Percentiles rank a stretch among this genome's conserved stretches.
phyloP scores from a whole-genome alignment of 2,113 vertebrate species.

The Sylvilagus bachmani region DNA sequence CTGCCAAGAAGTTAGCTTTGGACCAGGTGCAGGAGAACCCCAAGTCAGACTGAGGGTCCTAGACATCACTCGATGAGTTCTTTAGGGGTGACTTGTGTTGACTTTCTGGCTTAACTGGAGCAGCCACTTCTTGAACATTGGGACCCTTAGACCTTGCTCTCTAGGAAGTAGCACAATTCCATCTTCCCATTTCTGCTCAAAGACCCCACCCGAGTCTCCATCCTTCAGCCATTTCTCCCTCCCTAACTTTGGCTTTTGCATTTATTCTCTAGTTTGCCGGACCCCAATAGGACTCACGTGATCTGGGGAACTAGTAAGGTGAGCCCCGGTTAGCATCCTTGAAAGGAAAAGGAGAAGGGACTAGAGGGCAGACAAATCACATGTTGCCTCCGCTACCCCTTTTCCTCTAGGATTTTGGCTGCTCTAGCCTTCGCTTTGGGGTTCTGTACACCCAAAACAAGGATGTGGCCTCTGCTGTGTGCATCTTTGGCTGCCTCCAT shows the following conservation, averaged over 20 bases:
- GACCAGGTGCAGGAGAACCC: background rate
- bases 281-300: conserved; percentile 95
- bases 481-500: conserved; percentile 90
- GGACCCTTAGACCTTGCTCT: background rate
- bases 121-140: background rate
- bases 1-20: background rate
- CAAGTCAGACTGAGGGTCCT: background rate
- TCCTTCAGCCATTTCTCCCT: background rate
- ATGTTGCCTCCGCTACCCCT: conserved; percentile 7
- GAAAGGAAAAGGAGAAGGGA: background rate
- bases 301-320: conserved; percentile 97
- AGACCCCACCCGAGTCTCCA: background rate
- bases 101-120: background rate
- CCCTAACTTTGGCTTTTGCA: background rate
- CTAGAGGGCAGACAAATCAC: background rate
- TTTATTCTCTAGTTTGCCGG: conserved; percentile 92
- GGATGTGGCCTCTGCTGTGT: conserved; percentile 91
- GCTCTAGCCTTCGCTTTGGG: conserved; percentile 92
- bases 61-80: background rate
- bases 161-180: background rate
- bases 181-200: background rate
- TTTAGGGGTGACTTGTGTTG: background rate
- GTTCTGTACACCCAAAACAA: conserved; percentile 92
- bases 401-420: conserved; percentile 92
- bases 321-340: conserved; percentile 36